A percentile compares a stretch with the other conserved stretches of the same genome.
Evolutionary conservation across 2,888 invertebrate genomes (phyloP).

Genomic region (Noctuana brunneofusca): DNA sequence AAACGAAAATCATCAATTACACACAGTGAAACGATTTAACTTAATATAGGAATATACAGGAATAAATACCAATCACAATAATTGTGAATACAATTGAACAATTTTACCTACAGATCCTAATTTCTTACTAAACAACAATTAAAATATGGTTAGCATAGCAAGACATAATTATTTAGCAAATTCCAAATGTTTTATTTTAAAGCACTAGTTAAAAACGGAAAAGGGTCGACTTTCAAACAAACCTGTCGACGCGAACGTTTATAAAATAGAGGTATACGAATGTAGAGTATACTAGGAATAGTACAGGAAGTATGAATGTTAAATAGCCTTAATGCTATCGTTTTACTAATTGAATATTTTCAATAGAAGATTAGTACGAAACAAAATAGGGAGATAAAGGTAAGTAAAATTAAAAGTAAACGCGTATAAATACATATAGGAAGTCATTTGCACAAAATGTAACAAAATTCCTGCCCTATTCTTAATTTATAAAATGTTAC

Average conservation of each 20-base stretch:
- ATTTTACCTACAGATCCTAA: background rate
- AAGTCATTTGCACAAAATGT: too few relatives aligned
- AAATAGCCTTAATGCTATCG: constrained; percentile 10
- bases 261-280: constrained; percentile 21
- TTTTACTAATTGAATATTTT: background rate
- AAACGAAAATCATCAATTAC: too few relatives aligned
- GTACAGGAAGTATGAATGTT: constrained; percentile 7
- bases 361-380: background rate
- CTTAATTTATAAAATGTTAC: too few relatives aligned
- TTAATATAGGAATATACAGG: too few relatives aligned
- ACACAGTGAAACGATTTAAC: too few relatives aligned
- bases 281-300: constrained; percentile 26
- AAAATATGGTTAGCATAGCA: constrained; percentile 36
- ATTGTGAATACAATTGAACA: background rate
- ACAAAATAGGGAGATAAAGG: background rate
- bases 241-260: constrained; percentile 45
- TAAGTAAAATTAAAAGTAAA: too few relatives aligned
- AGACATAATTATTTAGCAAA: constrained; percentile 47
- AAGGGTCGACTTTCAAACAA: constrained; percentile 43
- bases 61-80: too few relatives aligned
- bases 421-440: too few relatives aligned
- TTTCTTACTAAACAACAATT: constrained; percentile 28
- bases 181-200: too few relatives aligned
- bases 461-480: too few relatives aligned
- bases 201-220: background rate